phyloP scores from a whole-genome alignment of 2,888 invertebrate species.

The Euclidia mi region DNA sequence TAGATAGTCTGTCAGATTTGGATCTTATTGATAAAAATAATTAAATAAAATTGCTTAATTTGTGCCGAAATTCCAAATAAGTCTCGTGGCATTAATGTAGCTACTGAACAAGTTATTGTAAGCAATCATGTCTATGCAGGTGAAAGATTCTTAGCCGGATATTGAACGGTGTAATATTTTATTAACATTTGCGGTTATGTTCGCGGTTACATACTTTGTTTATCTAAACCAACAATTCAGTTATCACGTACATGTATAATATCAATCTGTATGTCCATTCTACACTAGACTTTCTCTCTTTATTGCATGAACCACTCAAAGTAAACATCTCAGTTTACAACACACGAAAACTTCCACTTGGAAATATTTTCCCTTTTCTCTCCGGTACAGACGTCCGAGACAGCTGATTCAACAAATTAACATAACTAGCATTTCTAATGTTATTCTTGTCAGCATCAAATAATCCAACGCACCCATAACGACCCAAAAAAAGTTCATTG shows the following conservation, averaged over 20 bases:
- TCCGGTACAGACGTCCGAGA: slow-evolving; percentile 25
- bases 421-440: slow-evolving; percentile 43
- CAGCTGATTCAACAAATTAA: slow-evolving; percentile 54
- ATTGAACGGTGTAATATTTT: no score
- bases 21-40: no score
- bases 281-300: slow-evolving; percentile 34
- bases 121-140: no score
- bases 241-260: background rate
- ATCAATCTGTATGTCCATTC: slow-evolving; percentile 14
- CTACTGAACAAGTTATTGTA: no score
- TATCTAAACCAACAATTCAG: background rate
- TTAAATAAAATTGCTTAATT: no score
- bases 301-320: slow-evolving; percentile 20
- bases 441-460: slow-evolving; percentile 39
- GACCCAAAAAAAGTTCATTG: slow-evolving; percentile 82
- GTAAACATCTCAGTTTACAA: slow-evolving; percentile 19
- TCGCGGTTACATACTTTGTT: background rate
- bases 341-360: slow-evolving; percentile 26
- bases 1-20: no score
- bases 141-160: no score
- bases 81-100: no score
- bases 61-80: no score
- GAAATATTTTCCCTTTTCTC: slow-evolving; percentile 31
- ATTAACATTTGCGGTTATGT: no score
- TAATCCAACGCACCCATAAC: slow-evolving; percentile 52